Evolutionary conservation across 2,888 invertebrate genomes (phyloP).

Genomic region (Lysandra coridon): DNA sequence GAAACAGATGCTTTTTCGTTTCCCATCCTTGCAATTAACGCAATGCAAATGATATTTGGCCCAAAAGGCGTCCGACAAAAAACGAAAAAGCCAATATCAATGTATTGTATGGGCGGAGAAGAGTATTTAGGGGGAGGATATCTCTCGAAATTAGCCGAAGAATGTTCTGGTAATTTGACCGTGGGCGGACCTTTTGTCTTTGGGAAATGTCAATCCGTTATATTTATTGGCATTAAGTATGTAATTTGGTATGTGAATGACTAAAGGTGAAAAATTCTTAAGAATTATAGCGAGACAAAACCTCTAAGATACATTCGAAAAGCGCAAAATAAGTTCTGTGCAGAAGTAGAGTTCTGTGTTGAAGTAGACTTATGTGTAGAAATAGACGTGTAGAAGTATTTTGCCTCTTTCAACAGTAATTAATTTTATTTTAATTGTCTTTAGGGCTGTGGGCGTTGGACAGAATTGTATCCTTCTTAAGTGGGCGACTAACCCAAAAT

Average conservation of each 20-base stretch:
- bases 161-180: conserved; percentile 74
- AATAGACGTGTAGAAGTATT: too few species aligned
- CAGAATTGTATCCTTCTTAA: too few species aligned
- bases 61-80: conserved; percentile 58
- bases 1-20: conserved; percentile 31
- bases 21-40: conserved; percentile 32
- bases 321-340: too few species aligned
- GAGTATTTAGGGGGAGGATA: conserved; percentile 79
- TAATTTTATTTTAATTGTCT: too few species aligned
- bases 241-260: conserved; percentile 1
- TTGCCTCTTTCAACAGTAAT: too few species aligned
- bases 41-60: conserved; percentile 30
- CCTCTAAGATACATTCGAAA: too few species aligned
- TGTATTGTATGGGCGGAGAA: conserved; percentile 76
- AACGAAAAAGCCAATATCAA: conserved; percentile 73
- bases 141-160: conserved; percentile 75
- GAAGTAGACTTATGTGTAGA: too few species aligned
- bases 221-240: conserved; percentile 46
- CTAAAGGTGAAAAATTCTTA: not conserved
- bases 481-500: too few species aligned
- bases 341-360: too few species aligned
- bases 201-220: conserved; percentile 69
- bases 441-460: too few species aligned
- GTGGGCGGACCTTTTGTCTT: conserved; percentile 78
- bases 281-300: not conserved